Evolutionary conservation across 1,140 invertebrate species (phyloP).

Genomic region (Augochlora pura): DNA sequence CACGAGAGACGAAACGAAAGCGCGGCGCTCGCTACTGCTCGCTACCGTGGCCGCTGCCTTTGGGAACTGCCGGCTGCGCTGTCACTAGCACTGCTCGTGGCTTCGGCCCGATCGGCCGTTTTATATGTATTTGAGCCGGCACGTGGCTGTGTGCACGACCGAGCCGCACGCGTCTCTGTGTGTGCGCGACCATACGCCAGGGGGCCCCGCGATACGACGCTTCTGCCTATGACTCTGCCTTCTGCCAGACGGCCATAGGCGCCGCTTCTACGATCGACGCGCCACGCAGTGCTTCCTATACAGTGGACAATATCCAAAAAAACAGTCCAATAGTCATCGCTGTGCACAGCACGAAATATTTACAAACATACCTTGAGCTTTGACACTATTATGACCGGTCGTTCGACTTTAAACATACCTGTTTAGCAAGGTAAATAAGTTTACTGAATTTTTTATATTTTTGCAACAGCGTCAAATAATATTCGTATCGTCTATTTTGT

Average conservation of each 20-base stretch:
- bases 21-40: background rate
- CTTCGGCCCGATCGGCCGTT: conserved; percentile 29
- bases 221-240: background rate
- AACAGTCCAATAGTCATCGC: too few species aligned
- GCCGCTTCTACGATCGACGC: background rate
- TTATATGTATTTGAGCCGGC: background rate
- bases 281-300: too few species aligned
- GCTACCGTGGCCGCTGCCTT: conserved; percentile 20
- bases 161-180: background rate
- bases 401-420: too few species aligned
- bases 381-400: too few species aligned
- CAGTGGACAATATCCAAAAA: too few species aligned
- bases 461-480: too few species aligned
- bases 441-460: too few species aligned
- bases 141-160: background rate
- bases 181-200: conserved; percentile 35
- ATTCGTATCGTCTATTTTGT: too few species aligned
- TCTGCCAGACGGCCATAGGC: conserved; percentile 5
- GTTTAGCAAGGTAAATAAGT: too few species aligned
- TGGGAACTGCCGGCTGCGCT: conserved; percentile 19
- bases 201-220: conserved; percentile 21
- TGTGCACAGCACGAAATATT: too few species aligned
- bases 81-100: conserved; percentile 53
- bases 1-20: too few species aligned
- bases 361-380: too few species aligned